A percentile compares a stretch with the other conserved stretches of the same genome.
phyloP scores from a whole-genome alignment of 2,113 vertebrate genomes.

The Antechinus flavipes region DNA sequence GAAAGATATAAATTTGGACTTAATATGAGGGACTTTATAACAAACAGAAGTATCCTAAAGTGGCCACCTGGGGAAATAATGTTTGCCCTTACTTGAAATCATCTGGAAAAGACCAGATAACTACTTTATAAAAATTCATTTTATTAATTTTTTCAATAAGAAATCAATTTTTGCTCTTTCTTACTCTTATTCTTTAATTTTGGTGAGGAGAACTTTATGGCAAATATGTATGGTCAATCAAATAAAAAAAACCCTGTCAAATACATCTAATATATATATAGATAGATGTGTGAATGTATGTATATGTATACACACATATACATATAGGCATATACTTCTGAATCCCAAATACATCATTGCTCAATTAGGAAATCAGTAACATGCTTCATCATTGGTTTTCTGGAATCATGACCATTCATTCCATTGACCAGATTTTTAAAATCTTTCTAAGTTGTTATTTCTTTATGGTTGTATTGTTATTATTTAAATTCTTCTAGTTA shows the following conservation, averaged over 20 bases:
- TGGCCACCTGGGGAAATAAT: neutral
- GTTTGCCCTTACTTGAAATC: neutral
- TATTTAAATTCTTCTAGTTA: neutral
- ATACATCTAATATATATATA: no score
- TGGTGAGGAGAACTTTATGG: neutral
- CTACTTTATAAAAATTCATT: neutral
- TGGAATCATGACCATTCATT: neutral
- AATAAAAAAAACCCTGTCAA: no score
- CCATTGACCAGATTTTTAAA: neutral
- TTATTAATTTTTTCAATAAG: neutral
- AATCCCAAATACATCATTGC: neutral
- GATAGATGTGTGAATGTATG: neutral
- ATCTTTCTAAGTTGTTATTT: neutral
- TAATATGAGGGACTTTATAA: neutral
- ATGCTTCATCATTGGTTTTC: neutral
- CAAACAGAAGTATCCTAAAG: neutral
- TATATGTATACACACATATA: no score
- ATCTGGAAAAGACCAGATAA: neutral
- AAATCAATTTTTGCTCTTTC: neutral
- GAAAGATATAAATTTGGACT: neutral
- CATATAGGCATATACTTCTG: neutral
- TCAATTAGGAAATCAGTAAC: neutral
- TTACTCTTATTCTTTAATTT: neutral
- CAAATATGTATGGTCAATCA: neutral
- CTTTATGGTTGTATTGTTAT: neutral